Evolutionary conservation across 2,797 vertebrate species (phyloP).

Genomic region (Crenichthys baileyi): DNA sequence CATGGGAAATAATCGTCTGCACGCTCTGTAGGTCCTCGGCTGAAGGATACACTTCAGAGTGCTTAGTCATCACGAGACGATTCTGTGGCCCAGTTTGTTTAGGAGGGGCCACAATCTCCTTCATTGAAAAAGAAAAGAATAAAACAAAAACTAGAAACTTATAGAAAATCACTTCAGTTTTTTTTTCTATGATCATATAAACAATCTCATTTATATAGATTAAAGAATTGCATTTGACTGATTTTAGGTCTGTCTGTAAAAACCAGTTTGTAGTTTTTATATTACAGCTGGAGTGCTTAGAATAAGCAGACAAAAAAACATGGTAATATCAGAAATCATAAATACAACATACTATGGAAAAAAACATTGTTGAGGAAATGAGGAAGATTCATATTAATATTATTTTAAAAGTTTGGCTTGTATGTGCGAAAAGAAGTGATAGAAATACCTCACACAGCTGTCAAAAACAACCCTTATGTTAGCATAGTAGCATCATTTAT

Average conservation of each 20-base stretch:
- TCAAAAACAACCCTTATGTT: neutral
- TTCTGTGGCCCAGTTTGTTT: conserved; percentile 89
- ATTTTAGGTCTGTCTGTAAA: neutral
- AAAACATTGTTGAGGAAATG: neutral
- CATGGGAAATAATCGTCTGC: conserved; percentile 92
- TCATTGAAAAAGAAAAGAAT: neutral
- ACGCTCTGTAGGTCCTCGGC: conserved; percentile 91
- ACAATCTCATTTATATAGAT: neutral
- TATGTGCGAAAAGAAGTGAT: neutral
- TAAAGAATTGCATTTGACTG: neutral
- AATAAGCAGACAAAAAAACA: neutral
- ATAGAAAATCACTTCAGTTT: neutral
- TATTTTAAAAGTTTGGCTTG: neutral
- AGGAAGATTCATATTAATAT: neutral
- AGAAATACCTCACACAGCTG: neutral
- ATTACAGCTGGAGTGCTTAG: neutral
- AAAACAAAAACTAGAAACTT: neutral
- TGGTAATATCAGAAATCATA: neutral
- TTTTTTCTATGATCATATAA: neutral
- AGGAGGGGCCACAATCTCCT: conserved; percentile 61
- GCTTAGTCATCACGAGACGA: conserved; percentile 92
- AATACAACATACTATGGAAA: neutral
- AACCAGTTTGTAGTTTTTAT: neutral
- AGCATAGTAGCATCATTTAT: neutral
- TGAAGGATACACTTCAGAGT: conserved; percentile 91